Evolutionary conservation across 2,888 invertebrate species (phyloP).

Genomic region (Phaedon cochleariae): DNA sequence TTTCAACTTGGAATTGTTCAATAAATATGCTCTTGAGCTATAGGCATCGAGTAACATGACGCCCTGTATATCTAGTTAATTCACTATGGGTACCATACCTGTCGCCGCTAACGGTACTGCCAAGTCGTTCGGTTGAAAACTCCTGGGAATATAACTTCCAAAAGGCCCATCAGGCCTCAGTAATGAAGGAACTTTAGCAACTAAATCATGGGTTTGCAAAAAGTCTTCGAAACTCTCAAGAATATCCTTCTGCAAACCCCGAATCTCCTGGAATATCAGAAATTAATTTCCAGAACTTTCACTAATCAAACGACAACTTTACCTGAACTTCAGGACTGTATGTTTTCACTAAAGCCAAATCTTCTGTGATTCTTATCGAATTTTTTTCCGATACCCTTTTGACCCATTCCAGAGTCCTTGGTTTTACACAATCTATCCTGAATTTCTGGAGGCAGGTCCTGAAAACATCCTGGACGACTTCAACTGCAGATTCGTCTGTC

Average conservation of each 20-base stretch:
- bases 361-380: slow-evolving; percentile 79
- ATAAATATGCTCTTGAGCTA: too few relatives aligned
- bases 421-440: slow-evolving; percentile 78
- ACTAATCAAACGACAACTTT: neutral
- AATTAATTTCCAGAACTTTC: neutral
- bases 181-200: slow-evolving; percentile 77
- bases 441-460: slow-evolving; percentile 73
- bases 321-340: slow-evolving; percentile 57
- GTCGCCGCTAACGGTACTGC: slow-evolving; percentile 74
- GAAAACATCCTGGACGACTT: slow-evolving; percentile 73
- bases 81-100: slow-evolving; percentile 48
- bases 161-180: slow-evolving; percentile 67
- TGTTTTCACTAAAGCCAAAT: slow-evolving; percentile 76
- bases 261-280: slow-evolving; percentile 61
- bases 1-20: too few relatives aligned
- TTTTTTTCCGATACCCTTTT: slow-evolving; percentile 72
- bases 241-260: slow-evolving; percentile 67
- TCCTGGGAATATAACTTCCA: slow-evolving; percentile 71
- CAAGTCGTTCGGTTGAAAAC: slow-evolving; percentile 73
- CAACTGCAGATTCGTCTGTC: slow-evolving; percentile 66
- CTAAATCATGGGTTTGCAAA: slow-evolving; percentile 78
- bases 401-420: slow-evolving; percentile 80
- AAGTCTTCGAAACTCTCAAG: slow-evolving; percentile 80
- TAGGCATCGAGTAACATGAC: too few relatives aligned
- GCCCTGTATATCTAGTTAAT: too few relatives aligned